These are phyloP conservation scores for Dicaeum eximium DNA, from an alignment of 2,113 vertebrate genomes.

Conservation along the genomic window DNA sequence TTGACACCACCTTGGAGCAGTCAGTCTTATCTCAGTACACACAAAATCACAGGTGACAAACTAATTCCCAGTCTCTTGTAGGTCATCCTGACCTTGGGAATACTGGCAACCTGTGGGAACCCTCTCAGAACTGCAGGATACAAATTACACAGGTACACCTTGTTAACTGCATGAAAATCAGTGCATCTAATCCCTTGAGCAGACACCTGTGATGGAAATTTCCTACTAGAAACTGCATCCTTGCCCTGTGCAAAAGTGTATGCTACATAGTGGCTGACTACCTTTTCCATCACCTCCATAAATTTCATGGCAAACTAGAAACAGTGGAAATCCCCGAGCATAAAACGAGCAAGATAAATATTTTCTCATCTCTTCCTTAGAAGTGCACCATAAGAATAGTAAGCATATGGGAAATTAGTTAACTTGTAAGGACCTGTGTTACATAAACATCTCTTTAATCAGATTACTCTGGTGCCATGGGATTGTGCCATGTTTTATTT, in stretches of 20 bases:
- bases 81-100: neutral
- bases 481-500: slow-evolving; percentile 44
- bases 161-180: neutral
- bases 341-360: neutral
- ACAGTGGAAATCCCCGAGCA: slow-evolving; percentile 15
- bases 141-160: neutral
- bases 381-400: neutral
- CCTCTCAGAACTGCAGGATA: neutral
- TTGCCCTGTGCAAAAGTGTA: neutral
- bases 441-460: slow-evolving; percentile 49
- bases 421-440: slow-evolving; percentile 29
- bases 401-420: slow-evolving; percentile 35
- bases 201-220: neutral
- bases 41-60: neutral
- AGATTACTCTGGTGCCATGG: slow-evolving; percentile 33
- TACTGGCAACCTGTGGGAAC: neutral
- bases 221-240: neutral
- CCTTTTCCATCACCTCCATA: neutral
- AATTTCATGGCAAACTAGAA: slow-evolving; percentile 18
- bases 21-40: neutral
- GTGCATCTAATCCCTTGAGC: neutral
- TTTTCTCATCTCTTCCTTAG: slow-evolving; percentile 32
- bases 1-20: neutral
- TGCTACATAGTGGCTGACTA: neutral
- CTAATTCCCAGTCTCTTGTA: neutral